Conservation (phyloP, 2,888 invertebrate species). For the Caenorhabditis angaria region DNA sequence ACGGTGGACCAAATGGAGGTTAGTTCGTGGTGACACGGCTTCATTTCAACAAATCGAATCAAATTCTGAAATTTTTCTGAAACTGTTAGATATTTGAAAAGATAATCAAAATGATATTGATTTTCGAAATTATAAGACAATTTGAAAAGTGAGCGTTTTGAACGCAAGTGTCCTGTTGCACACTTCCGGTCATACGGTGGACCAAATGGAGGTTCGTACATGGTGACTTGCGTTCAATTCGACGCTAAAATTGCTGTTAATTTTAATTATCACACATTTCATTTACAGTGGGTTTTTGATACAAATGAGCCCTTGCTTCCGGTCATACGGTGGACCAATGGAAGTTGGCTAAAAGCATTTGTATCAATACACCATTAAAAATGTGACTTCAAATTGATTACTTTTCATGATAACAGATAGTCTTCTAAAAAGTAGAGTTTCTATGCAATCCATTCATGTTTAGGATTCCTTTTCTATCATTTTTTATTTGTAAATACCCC, state of each 20-base stretch:
- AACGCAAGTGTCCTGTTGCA: slow-evolving; percentile 29
- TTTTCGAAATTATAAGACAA: slow-evolving; percentile 14
- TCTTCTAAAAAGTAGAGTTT: slow-evolving; percentile 1
- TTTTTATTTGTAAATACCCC: not conserved
- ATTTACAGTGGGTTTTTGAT: slow-evolving; percentile 18
- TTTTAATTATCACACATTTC: not conserved
- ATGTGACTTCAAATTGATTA: not conserved
- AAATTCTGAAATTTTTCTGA: slow-evolving; percentile 15
- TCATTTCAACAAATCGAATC: slow-evolving; percentile 21
- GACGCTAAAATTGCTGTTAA: slow-evolving; percentile 10
- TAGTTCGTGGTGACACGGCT: slow-evolving; percentile 28
- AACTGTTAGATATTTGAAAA: not conserved
- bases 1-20: slow-evolving; percentile 52
- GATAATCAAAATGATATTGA: not conserved
- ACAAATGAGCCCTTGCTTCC: slow-evolving; percentile 47
- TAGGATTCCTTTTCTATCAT: not conserved
- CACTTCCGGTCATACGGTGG: slow-evolving; percentile 52
- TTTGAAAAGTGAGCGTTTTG: slow-evolving; percentile 26
- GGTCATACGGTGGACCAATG: slow-evolving; percentile 54
- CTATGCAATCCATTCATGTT: not conserved
- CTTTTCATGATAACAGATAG: not conserved
- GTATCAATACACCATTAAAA: slow-evolving; percentile 21
- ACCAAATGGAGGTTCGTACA: slow-evolving; percentile 46
- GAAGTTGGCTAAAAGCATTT: slow-evolving; percentile 35
- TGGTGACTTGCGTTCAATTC: slow-evolving; percentile 32